Conservation (phyloP, 2,113 vertebrate genomes). For the Cyprinus carpio region DNA sequence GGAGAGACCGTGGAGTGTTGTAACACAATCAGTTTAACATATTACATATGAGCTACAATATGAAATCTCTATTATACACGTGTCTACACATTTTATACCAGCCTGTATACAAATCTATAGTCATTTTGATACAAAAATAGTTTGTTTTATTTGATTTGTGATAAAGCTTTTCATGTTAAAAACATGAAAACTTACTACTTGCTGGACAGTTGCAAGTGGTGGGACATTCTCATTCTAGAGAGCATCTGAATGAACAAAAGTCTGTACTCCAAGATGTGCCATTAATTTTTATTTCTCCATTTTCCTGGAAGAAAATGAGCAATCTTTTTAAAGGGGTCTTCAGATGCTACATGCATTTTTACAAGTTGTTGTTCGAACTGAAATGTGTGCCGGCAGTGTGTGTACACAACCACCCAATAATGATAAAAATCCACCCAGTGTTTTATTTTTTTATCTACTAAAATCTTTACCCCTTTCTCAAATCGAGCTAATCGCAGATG, state of each 20-base stretch:
- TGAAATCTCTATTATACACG: background rate
- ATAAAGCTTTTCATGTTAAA: background rate
- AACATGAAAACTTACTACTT: background rate
- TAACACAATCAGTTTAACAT: background rate
- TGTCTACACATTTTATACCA: background rate
- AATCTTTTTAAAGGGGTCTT: no score
- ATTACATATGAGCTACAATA: background rate
- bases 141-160: no score
- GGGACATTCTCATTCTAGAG: background rate
- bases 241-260: background rate
- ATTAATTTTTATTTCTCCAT: background rate
- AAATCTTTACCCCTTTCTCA: no score
- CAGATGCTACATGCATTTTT: no score
- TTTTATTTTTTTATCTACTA: no score
- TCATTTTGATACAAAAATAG: background rate
- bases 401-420: no score
- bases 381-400: no score
- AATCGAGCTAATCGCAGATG: no score
- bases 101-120: background rate
- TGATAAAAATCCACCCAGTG: no score
- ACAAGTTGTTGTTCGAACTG: no score
- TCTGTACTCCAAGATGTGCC: background rate
- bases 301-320: background rate
- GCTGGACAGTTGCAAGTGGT: no score
- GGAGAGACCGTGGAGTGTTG: background rate